These are phyloP conservation scores for Pteronotus mesoamericanus DNA, from an alignment of 2,797 vertebrate species.

Conservation along the genomic window DNA sequence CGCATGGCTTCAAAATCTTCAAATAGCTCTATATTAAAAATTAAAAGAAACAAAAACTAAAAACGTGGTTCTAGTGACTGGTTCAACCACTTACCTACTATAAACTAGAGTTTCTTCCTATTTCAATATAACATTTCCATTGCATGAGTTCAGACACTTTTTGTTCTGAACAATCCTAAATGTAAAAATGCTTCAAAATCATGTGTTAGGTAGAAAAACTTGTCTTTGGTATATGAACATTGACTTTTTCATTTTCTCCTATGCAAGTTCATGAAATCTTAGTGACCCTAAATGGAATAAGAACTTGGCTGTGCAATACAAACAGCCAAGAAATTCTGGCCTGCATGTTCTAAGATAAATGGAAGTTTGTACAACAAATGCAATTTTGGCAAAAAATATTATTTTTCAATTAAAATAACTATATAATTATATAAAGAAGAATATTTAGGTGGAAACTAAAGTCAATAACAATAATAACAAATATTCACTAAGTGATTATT, in stretches of 20 bases:
- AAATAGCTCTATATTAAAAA: not conserved
- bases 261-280: not conserved
- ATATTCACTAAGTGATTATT: not conserved
- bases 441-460: conserved; percentile 30
- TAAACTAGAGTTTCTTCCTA: not conserved
- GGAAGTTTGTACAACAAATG: not conserved
- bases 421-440: not conserved
- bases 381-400: not conserved
- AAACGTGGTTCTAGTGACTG: not conserved
- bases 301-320: not conserved
- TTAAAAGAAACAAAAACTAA: conserved; percentile 22
- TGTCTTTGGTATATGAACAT: not conserved
- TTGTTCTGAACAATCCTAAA: not conserved
- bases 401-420: not conserved
- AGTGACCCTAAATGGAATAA: conserved; percentile 16
- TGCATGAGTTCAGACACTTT: not conserved
- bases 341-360: not conserved
- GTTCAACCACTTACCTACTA: not conserved
- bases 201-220: not conserved
- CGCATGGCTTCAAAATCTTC: not conserved
- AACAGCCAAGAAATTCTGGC: not conserved
- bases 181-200: conserved; percentile 20
- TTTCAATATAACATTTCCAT: conserved; percentile 14
- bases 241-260: conserved; percentile 14
- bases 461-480: not conserved